Base-by-base conservation (phyloP, 2,113 vertebrate species). In the Laticauda laticaudata region DNA sequence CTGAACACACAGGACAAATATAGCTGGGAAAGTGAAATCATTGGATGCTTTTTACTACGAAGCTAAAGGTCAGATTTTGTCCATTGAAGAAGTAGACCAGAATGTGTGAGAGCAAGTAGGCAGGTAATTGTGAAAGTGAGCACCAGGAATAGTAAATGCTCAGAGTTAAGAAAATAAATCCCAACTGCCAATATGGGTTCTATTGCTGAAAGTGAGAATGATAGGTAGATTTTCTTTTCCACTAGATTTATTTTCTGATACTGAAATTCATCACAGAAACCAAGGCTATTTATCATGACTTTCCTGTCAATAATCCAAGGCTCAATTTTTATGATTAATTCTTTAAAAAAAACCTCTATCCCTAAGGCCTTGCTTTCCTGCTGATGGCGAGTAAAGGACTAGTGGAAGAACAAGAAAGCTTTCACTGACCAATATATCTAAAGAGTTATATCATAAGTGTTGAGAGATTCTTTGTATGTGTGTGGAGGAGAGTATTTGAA, bases 211-310 rank as follows among this genome's bases (percentile, higher is more conserved):
- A 97, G 94, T 94, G 93, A 96, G 96, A 97, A 96, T 95, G 95
- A 97, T 95, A 96, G 95, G 97, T 97, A 98, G 96, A 97, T 98
- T 97, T 98, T 98, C 69, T 97, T 97, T 98, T 98, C 97, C 94
- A 95, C 96, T 96, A 98, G 96, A 98, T 98, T 98, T 98, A 97
- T 97, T 98, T 97, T 97, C 97, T 98, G 98, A 98, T 98, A 98
- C 96, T 97, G 45, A 96, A 95, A 96, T 98, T 98, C 98, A 98
- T 98, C 98, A 97, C 96, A 98, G 97, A 96, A 96, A 96, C 96
- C 96, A 97, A 96, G 94, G 95, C 95, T 96, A 96, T 98, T 97
- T 93, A 96, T 98, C 97, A 97, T 29, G 90, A 92, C 89, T 96
- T 96, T 97, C 85, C 97, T 95, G 95, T 98, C 95, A 0, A 98